Evolutionary conservation across 2,113 vertebrate genomes (phyloP), one percentile per base, ranked within the genome.

Genomic region (Dipodomys merriami): DNA sequence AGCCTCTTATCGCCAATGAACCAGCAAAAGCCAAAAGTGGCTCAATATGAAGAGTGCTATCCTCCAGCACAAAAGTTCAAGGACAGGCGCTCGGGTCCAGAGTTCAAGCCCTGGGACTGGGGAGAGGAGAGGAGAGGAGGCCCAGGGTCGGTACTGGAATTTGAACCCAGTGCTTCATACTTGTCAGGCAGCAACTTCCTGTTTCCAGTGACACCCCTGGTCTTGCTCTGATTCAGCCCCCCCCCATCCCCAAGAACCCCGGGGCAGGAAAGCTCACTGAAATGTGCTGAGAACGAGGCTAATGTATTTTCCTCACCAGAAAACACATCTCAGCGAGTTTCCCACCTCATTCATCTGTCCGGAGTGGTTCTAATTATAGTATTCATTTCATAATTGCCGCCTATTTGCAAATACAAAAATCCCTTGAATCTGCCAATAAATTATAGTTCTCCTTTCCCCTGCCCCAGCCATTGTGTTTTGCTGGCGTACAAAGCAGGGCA

Each of bases 341-440:
- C 91, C 53, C 19, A 76, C 93, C 88, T 92, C 84, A 33, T 84
- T 87, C 85, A 78, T 91, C 96, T 84, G 46, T 83, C 82, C 85
- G 87, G 85, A 86, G 90, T 62, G 68, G 86, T 95, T 95, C 93
- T 94, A 96, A 95, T 97, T 96, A 97, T 30, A 96, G 93, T 91
- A 94, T 94, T 94, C 88, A 62, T 93, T 95, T 91, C 95, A 72
- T 96, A 97, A 97, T 97, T 97, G 95, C 95, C 95, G 83, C 81
- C 95, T 96, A 53, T 95, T 96, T 88, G 82, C 89, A 90, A 82
- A 78, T 85, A 94, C 65, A 94, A 97, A 97, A 98, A 53, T 53
- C 95, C 87, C 88, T 91, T 86, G 68, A 96, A 98, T 96, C 96
- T 97, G 97, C 69, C 22, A 86, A 94, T 94, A 97, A 97, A 97